These are phyloP conservation scores for Leptinotarsa undecemlineata DNA, from an alignment of 1,140 invertebrate genomes.

Conservation along the genomic window DNA sequence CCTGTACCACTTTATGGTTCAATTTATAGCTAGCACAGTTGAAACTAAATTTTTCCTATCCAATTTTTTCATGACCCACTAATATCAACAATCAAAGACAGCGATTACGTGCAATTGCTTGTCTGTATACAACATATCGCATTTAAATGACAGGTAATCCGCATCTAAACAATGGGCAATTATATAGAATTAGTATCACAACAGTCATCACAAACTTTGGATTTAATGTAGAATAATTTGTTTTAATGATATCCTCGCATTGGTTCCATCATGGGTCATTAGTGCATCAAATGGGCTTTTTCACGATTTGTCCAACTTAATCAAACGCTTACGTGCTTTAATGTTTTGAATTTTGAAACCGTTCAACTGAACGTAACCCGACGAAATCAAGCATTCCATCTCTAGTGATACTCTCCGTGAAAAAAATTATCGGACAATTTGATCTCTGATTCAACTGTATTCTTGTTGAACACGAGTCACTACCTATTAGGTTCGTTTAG, in stretches of 20 bases:
- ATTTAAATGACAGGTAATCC: background rate
- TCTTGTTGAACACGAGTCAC: slow-evolving; percentile 18
- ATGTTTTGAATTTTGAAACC: slow-evolving; percentile 1
- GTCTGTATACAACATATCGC: background rate
- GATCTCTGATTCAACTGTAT: slow-evolving; percentile 14
- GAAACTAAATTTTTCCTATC: no score
- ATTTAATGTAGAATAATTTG: background rate
- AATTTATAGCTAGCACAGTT: no score
- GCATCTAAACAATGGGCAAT: background rate
- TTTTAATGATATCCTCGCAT: background rate
- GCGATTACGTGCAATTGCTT: no score
- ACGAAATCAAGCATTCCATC: background rate
- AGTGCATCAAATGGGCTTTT: background rate
- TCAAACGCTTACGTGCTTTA: background rate
- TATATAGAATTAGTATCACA: background rate
- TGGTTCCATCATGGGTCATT: slow-evolving; percentile 1
- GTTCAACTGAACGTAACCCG: background rate
- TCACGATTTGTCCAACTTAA: background rate
- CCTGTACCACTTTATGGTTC: no score
- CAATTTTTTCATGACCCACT: no score
- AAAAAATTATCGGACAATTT: slow-evolving; percentile 15
- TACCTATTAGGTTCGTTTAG: slow-evolving; percentile 18
- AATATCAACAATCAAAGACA: no score
- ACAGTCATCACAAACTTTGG: background rate
- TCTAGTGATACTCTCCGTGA: slow-evolving; percentile 1